Conservation (phyloP, 1,140 invertebrate species). For the Sesamia nonagrioides region DNA sequence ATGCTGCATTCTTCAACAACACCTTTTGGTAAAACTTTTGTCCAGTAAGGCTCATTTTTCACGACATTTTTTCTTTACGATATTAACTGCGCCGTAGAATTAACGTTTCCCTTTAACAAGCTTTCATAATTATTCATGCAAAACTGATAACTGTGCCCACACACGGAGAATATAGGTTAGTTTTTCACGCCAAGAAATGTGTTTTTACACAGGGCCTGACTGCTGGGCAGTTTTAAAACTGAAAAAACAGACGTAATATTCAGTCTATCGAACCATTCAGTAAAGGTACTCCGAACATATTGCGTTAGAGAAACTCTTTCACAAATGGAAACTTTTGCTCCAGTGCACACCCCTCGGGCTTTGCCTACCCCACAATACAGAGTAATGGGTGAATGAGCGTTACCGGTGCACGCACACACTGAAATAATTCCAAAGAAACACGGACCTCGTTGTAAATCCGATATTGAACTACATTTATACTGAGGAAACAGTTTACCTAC, state of each 20-base stretch:
- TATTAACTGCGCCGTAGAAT: no score
- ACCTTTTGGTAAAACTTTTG: no score
- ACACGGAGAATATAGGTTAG: no score
- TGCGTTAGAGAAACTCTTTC: conserved; percentile 30
- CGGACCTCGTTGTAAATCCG: conserved; percentile 7
- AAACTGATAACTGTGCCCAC: no score
- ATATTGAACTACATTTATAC: not conserved
- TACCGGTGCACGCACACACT: not conserved
- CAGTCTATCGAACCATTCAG: conserved; percentile 11
- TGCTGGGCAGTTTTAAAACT: not conserved
- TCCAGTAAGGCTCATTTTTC: no score
- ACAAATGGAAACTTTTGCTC: conserved; percentile 36
- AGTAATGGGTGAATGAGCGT: conserved; percentile 23
- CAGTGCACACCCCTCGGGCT: conserved; percentile 27
- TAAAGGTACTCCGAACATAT: conserved; percentile 3
- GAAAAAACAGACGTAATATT: not conserved
- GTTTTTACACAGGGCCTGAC: no score
- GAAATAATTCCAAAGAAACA: conserved; percentile 12
- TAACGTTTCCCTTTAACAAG: no score
- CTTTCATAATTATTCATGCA: no score
- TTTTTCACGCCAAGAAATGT: no score
- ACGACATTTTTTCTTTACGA: no score
- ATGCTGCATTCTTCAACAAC: no score
- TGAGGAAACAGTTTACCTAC: no score
- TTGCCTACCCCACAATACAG: conserved; percentile 22